These are phyloP conservation scores for Natrix natrix DNA, from an alignment of 2,797 vertebrate genomes.

Conservation along the genomic window DNA sequence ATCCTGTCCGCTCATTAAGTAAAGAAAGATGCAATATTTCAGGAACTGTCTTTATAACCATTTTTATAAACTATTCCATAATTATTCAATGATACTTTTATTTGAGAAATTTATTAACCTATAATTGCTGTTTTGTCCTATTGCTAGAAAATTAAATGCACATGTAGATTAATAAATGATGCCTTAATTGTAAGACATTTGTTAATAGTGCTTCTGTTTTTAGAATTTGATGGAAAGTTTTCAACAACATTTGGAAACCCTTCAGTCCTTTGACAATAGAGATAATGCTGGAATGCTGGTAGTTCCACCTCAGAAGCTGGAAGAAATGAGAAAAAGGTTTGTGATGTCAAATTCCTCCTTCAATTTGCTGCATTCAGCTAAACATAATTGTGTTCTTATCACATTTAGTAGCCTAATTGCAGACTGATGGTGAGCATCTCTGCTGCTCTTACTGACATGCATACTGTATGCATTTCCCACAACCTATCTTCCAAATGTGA, in stretches of 20 bases:
- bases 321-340: constrained; percentile 89
- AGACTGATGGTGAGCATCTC: neutral
- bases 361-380: neutral
- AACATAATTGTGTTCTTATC: neutral
- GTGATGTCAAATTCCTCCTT: constrained; percentile 7
- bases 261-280: constrained; percentile 82
- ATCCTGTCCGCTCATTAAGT: no score
- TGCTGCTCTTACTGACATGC: neutral
- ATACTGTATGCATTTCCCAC: neutral
- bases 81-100: neutral
- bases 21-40: neutral
- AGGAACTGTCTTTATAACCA: neutral
- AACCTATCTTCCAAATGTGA: neutral
- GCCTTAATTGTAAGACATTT: neutral
- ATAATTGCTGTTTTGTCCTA: neutral
- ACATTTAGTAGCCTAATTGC: neutral
- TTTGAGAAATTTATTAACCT: neutral
- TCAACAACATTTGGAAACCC: constrained; percentile 74
- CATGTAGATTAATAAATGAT: neutral
- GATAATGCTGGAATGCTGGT: constrained; percentile 78
- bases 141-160: neutral
- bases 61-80: neutral
- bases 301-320: constrained; percentile 83
- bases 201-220: constrained; percentile 44
- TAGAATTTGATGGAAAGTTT: constrained; percentile 83